Evolutionary conservation across 2,888 invertebrate genomes (phyloP), one percentile per base, ranked within the genome.

Genomic region (Lobophora halterata): DNA sequence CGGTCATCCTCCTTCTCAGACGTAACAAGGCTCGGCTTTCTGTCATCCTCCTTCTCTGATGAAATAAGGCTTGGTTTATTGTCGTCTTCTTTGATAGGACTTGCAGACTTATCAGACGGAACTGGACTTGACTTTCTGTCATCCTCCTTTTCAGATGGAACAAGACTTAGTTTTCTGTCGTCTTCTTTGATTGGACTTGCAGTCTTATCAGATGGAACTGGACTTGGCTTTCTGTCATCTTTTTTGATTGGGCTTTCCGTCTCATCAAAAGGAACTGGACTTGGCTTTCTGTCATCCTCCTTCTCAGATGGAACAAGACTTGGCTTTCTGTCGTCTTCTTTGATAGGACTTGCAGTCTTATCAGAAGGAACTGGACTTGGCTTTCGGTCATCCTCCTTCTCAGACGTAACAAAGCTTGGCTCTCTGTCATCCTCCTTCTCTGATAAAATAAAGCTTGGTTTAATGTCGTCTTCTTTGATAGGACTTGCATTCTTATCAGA

Each of bases 71-170:
- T 31, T 14, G 21, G n/a, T 6, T 1, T 19, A 8, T 27, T 14
- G 4, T 13, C 33, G 7, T n/a, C 9, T 6, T 40, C 4, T 4
- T 9, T 14, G 3, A 5, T 9, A 10, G 7, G 25, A 8, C 12
- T 27, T 5, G 24, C 12, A 7, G 8, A 11, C 21, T 52, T 43
- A 1, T 30, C 36, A 4, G 12, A 5, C 5, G 3, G n/a, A 4
- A 32, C 20, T 16, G 38, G 28, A 2, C 51, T 49, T 2, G 45
- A 20, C 14, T 29, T 29, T 16, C 48, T 54, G 2, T 54, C 44
- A 4, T 12, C 16, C 6, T 16, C 14, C 14, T 13, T 34, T 3
- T 34, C 24, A 7, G 24, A 24, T 3, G 5, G 14, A 14, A 2
- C 14, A 20, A 1, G 23, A 26, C 23, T 40, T 17, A 20, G 5